phyloP scores from a whole-genome alignment of 2,888 invertebrate genomes.

The Lithodes maja region DNA sequence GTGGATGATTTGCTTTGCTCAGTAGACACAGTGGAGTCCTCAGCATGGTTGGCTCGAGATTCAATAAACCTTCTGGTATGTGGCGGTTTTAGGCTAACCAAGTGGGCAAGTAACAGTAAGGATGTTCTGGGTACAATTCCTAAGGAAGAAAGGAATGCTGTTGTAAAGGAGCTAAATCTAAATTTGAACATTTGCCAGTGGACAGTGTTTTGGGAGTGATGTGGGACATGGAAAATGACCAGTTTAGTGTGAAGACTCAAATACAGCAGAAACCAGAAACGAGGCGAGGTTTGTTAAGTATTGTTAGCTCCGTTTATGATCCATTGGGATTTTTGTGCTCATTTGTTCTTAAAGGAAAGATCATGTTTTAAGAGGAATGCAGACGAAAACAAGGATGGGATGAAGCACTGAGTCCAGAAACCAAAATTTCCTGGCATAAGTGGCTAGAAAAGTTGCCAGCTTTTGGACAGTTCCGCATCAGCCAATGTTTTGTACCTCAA shows the following conservation, averaged over 20 bases:
- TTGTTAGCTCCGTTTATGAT: background rate
- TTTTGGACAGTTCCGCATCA: no score
- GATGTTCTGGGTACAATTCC: background rate
- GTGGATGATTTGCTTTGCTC: slow-evolving; percentile 6
- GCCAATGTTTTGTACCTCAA: no score
- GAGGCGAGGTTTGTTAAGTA: background rate
- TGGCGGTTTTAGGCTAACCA: background rate
- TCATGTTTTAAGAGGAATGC: background rate
- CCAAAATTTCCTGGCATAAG: background rate
- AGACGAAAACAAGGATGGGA: background rate
- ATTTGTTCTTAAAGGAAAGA: background rate
- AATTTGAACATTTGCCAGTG: background rate
- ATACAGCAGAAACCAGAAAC: background rate
- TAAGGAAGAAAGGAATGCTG: background rate
- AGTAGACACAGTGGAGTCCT: background rate
- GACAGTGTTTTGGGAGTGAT: background rate
- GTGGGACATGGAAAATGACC: background rate
- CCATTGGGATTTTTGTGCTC: background rate
- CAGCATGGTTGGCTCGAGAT: background rate
- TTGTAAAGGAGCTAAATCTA: background rate
- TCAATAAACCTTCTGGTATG: background rate
- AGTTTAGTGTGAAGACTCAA: background rate
- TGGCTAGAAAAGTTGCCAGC: no score
- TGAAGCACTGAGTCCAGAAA: background rate
- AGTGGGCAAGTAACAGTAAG: background rate